Conservation (phyloP, 2,888 invertebrate species). For the Tinea pellionella region DNA sequence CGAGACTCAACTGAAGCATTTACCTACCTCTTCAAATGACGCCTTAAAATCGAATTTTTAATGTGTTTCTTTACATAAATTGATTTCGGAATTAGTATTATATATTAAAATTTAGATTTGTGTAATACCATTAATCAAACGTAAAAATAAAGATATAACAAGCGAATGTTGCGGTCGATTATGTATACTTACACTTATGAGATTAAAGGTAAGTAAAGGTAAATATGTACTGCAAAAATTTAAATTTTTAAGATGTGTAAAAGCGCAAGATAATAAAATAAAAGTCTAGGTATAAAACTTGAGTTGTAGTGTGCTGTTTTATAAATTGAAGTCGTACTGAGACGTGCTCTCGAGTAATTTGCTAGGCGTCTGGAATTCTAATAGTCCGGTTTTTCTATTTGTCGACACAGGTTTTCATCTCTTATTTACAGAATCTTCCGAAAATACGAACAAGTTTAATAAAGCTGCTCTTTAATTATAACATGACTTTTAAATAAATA, state of each 20-base stretch:
- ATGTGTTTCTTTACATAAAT: not conserved
- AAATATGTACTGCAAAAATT: too few species aligned
- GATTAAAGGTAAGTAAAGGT: too few species aligned
- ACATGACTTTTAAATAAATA: not conserved
- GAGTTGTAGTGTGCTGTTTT: slow-evolving; percentile 7
- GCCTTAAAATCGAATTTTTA: not conserved
- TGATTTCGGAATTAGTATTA: not conserved
- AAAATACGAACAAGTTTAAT: too few species aligned
- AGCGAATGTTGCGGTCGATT: too few species aligned
- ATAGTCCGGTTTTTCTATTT: not conserved
- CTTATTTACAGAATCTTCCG: not conserved
- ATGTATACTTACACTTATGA: too few species aligned
- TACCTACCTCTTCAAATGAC: not conserved
- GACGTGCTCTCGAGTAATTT: slow-evolving; percentile 11
- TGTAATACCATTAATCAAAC: too few species aligned
- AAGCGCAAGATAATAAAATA: not conserved
- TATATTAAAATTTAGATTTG: too few species aligned
- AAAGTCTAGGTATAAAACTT: slow-evolving; percentile 13
- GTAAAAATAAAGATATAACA: too few species aligned
- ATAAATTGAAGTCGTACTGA: slow-evolving; percentile 10
- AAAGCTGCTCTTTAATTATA: too few species aligned
- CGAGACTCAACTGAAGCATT: not conserved
- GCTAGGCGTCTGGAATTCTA: slow-evolving; percentile 9
- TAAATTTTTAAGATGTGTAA: not conserved
- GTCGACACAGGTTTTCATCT: not conserved